Percentiles rank a stretch among this genome's conserved stretches.
phyloP scores from a whole-genome alignment of 2,888 invertebrate genomes.

The Apotomis betuletana region DNA sequence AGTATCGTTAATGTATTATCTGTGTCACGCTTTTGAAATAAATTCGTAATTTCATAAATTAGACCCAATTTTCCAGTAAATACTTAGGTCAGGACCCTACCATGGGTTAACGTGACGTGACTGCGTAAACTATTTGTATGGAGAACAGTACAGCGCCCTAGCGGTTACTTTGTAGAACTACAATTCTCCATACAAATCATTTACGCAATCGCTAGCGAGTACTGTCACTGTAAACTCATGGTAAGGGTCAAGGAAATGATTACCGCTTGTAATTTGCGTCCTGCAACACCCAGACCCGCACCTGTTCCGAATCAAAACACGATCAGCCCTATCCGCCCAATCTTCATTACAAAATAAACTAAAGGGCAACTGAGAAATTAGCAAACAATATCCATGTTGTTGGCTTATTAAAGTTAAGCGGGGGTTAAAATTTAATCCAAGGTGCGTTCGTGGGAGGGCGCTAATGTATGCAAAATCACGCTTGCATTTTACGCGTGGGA shows the following conservation, averaged over 20 bases:
- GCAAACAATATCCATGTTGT: conserved; percentile 53
- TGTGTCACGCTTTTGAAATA: too few relatives aligned
- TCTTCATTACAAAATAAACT: conserved; percentile 40
- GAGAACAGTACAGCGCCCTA: too few relatives aligned
- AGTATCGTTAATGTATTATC: too few relatives aligned
- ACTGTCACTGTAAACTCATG: too few relatives aligned
- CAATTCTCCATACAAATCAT: too few relatives aligned
- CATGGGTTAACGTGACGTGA: too few relatives aligned
- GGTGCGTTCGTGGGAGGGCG: conserved; percentile 53
- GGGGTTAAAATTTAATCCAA: conserved; percentile 63
- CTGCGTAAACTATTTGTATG: too few relatives aligned
- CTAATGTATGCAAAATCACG: conserved; percentile 65
- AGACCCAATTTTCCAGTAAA: too few relatives aligned
- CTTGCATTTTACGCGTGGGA: conserved; percentile 49
- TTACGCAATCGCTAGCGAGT: too few relatives aligned
- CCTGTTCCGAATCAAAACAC: conserved; percentile 32
- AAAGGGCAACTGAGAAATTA: conserved; percentile 51
- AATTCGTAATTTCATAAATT: too few relatives aligned
- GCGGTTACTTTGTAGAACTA: too few relatives aligned
- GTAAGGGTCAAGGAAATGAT: neutral
- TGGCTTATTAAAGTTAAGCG: conserved; percentile 65
- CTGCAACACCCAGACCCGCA: neutral
- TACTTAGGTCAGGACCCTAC: too few relatives aligned
- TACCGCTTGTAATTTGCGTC: conserved; percentile 1
- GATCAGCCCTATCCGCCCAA: conserved; percentile 24